Conservation (phyloP, 2,113 vertebrate genomes). For the Salvelinus sp. region DNA sequence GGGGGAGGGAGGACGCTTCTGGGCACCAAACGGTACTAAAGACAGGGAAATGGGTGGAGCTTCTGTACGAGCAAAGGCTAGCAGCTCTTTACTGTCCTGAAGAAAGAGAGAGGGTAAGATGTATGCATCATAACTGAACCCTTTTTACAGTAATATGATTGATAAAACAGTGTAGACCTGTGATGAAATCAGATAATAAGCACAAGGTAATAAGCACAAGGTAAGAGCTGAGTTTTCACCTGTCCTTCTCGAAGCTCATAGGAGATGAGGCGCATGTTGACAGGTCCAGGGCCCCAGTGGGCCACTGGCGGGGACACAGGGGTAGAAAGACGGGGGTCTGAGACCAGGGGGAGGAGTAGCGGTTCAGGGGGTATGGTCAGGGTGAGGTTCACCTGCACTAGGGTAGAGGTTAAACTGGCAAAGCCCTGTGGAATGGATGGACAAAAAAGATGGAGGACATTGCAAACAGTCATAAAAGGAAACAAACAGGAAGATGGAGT, state of each 20-base stretch:
- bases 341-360: slow-evolving; percentile 77
- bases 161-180: not conserved
- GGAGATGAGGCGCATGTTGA: slow-evolving; percentile 84
- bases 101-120: not conserved
- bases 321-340: slow-evolving; percentile 73
- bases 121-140: not conserved
- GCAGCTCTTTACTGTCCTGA: slow-evolving; percentile 83
- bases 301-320: slow-evolving; percentile 81
- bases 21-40: no score
- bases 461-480: no score
- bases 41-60: slow-evolving; percentile 48
- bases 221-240: slow-evolving; percentile 52
- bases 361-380: slow-evolving; percentile 77
- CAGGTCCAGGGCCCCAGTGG: slow-evolving; percentile 81
- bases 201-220: not conserved
- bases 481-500: not conserved
- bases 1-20: no score
- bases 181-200: not conserved
- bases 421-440: slow-evolving; percentile 70
- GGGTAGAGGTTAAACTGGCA: slow-evolving; percentile 76
- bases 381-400: slow-evolving; percentile 80
- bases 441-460: no score
- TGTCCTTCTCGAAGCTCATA: slow-evolving; percentile 84
- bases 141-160: not conserved
- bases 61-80: slow-evolving; percentile 36